Percentiles rank a stretch among this genome's conserved stretches.
Conservation (phyloP, 2,888 invertebrate genomes). For the Erannis defoliaria region DNA sequence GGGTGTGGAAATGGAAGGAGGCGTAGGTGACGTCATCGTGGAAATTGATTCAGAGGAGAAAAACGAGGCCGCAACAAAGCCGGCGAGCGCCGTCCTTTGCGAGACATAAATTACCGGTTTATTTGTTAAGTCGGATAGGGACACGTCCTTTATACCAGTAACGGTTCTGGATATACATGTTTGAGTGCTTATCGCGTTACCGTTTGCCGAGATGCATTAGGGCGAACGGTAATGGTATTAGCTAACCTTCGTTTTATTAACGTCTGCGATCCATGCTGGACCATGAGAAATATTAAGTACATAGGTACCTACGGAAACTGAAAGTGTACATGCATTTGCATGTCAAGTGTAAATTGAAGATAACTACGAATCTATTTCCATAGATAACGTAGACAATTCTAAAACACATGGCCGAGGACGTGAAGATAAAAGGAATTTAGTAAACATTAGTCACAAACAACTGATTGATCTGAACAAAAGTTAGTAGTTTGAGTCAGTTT, state of each 20-base stretch:
- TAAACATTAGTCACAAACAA: conserved; percentile 9
- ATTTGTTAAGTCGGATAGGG: conserved; percentile 68
- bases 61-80: conserved; percentile 78
- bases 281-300: no score
- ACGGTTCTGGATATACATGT: conserved; percentile 56
- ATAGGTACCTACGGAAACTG: conserved; percentile 8
- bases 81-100: conserved; percentile 70
- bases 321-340: conserved; percentile 16
- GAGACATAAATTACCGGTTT: conserved; percentile 76
- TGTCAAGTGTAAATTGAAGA: conserved; percentile 27
- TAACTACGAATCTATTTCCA: conserved; percentile 15
- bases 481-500: neutral
- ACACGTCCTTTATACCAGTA: conserved; percentile 63
- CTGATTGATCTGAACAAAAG: conserved; percentile 1
- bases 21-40: conserved; percentile 76
- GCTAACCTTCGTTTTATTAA: conserved; percentile 37
- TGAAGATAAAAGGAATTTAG: conserved; percentile 16
- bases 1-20: conserved; percentile 54
- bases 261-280: neutral
- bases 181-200: conserved; percentile 60
- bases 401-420: conserved; percentile 24
- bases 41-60: conserved; percentile 82
- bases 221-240: conserved; percentile 30
- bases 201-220: conserved; percentile 52
- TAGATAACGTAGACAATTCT: conserved; percentile 16